Base-by-base conservation (phyloP, 1,140 invertebrate genomes). In the Meloidogyne chitwoodi region DNA sequence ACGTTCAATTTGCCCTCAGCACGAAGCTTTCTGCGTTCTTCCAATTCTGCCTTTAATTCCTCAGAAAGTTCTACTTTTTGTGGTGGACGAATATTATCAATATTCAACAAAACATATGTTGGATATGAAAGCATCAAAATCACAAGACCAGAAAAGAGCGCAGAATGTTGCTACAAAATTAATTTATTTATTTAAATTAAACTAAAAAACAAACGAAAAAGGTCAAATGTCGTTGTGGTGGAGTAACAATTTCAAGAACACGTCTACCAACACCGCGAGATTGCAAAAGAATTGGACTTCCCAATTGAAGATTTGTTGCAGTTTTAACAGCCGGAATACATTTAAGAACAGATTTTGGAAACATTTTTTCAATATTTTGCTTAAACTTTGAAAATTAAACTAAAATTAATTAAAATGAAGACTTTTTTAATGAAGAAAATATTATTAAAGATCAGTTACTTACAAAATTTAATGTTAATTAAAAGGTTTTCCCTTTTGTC, bases 41-140 rank as follows among this genome's bases (percentile, higher is more conserved):
- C 75, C 67, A 74, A 34, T 19, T 22, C 29, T 11, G 67, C 75
- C 2, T 74, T 61, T 1, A 74, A 38, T 63, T 76, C 69, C 4
- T 70, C 67, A 29, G 26, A 56, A 63, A 76, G 61, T 16, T 31
- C 16, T 19, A 8, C 34, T 12, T 76, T 29, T 26, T 10, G 27
- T 34, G 31, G 73, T 44, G 81, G 81, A 69, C 81, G 81, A 19
- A 82, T 68, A 67, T 82, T 84, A 64, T 82, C 77, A 29, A 82
- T 26, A 78, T 84, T 82, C 70, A 77, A 48, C 65, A 82, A 56
- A 29, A 82, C 62, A 74, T 83, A 82, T 48, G 81, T 82, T 27
- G 81, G 81, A 70, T 82, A 82, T 1, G 77, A 26, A 6, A 70
- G 29, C 8, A 70, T 48, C 14, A 61, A 19, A 16, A n/a, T 5